These are phyloP conservation scores for Cyprinodon variegatus DNA, from an alignment of 2,113 vertebrate species.

Conservation along the genomic window DNA sequence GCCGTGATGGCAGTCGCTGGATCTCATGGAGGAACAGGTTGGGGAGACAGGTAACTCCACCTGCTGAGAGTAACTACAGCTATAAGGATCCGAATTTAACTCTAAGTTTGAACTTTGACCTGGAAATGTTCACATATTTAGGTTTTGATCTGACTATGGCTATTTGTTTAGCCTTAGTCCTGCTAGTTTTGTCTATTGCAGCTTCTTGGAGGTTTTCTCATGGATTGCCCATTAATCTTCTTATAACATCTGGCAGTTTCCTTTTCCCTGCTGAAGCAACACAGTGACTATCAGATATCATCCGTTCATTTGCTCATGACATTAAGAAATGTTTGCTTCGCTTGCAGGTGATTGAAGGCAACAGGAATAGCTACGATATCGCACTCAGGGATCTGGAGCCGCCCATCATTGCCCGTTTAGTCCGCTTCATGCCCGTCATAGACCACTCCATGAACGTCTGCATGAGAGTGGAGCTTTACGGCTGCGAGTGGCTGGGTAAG, in stretches of 20 bases:
- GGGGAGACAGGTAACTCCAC: conserved; percentile 83
- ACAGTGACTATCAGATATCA: background rate
- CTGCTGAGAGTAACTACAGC: background rate
- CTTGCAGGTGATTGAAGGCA: conserved; percentile 91
- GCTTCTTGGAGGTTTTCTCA: no score
- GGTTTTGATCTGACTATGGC: no score
- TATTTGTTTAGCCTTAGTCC: no score
- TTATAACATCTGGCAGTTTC: no score
- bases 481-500: conserved; percentile 96
- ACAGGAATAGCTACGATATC: conserved; percentile 92
- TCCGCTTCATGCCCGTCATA: conserved; percentile 94
- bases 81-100: conserved; percentile 10
- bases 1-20: conserved; percentile 95
- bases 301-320: background rate
- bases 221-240: no score
- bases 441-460: conserved; percentile 97
- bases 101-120: background rate
- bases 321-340: conserved; percentile 13
- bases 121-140: no score
- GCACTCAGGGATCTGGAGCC: conserved; percentile 96
- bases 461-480: conserved; percentile 96
- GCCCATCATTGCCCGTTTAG: conserved; percentile 90
- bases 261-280: background rate
- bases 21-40: conserved; percentile 94
- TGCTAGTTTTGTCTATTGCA: no score